Evolutionary conservation across 30 jellyfish, hydroid and myxozoan genomes (phyloP).

Genomic region (Rhopilema esculentum): DNA sequence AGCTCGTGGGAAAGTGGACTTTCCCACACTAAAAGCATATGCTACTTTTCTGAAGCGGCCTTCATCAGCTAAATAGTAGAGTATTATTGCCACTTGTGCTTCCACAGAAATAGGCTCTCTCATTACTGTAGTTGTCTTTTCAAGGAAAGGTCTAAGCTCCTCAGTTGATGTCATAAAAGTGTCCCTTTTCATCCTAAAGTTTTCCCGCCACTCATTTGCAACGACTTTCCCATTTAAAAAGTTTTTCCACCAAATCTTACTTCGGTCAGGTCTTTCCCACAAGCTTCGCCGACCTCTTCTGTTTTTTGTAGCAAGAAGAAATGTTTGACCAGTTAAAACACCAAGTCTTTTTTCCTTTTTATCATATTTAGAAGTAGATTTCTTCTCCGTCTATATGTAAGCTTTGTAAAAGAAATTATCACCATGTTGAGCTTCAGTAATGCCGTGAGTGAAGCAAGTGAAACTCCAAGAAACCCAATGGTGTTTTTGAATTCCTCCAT

Average conservation of each 20-base stretch:
- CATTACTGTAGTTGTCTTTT: conserved; percentile 30
- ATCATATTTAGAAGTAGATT: too few species aligned
- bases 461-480: too few species aligned
- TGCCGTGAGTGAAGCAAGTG: too few species aligned
- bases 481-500: too few species aligned
- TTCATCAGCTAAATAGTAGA: conserved; percentile 35
- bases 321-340: too few species aligned
- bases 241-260: conserved; percentile 40
- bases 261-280: conserved; percentile 42
- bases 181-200: conserved; percentile 42
- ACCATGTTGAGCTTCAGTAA: too few species aligned
- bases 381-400: too few species aligned
- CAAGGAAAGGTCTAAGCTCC: conserved; percentile 47
- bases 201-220: conserved; percentile 56
- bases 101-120: conserved; percentile 56
- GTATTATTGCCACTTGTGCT: conserved; percentile 32
- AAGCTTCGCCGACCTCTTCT: conserved; percentile 27
- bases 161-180: conserved; percentile 5
- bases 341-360: too few species aligned
- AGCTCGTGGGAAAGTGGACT: not conserved
- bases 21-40: not conserved
- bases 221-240: conserved; percentile 32
- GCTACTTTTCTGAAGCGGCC: conserved; percentile 8
- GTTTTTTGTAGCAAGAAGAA: too few species aligned
- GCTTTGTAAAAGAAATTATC: too few species aligned